Percentiles rank a stretch among this genome's conserved stretches.
phyloP scores from a whole-genome alignment of 2,113 vertebrate species.

The Sorex fumeus region DNA sequence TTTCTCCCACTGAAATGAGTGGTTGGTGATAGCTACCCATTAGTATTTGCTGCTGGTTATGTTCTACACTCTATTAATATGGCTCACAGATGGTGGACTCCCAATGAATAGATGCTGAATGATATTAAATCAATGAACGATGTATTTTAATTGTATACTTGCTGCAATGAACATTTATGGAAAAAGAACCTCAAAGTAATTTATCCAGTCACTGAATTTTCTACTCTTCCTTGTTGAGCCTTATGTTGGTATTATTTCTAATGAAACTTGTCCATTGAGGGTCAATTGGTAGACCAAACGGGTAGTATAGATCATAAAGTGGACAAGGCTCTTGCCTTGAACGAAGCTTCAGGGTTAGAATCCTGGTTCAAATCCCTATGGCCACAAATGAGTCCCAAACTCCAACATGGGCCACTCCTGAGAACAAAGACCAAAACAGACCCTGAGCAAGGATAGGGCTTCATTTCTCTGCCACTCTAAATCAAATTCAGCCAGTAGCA shows the following conservation, averaged over 20 bases:
- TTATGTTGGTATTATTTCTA: neutral
- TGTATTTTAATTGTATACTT: neutral
- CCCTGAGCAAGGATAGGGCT: no score
- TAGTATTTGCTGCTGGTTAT: neutral
- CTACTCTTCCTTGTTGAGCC: neutral
- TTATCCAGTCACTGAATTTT: neutral
- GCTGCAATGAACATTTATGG: neutral
- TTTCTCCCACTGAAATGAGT: neutral
- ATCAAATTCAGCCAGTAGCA: no score
- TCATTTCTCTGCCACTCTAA: no score
- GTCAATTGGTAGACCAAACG: neutral
- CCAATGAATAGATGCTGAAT: neutral
- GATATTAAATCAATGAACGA: constrained; percentile 12
- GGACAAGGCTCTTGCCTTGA: no score
- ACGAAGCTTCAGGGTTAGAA: neutral
- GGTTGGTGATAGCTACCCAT: neutral
- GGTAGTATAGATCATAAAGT: no score
- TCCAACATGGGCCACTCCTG: no score
- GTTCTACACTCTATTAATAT: neutral
- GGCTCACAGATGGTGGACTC: accelerated
- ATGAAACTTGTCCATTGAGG: neutral
- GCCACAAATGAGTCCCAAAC: no score
- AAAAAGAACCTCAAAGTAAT: neutral
- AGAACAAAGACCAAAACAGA: no score
- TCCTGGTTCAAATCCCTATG: no score